Conservation (phyloP, 2,113 vertebrate genomes). For the Toxotes jaculatrix region DNA sequence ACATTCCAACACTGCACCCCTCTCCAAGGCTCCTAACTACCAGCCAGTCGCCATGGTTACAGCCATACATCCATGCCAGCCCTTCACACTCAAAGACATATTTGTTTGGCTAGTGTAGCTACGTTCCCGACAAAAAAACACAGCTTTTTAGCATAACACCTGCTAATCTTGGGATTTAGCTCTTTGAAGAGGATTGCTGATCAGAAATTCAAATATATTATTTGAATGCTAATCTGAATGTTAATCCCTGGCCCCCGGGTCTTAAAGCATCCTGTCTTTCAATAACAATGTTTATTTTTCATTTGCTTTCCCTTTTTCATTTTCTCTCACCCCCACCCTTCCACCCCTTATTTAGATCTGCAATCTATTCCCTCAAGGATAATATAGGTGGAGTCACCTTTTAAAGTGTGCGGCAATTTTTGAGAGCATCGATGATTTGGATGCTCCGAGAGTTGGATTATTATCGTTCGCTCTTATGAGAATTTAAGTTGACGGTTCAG, state of each 20-base stretch:
- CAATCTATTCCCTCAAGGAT: conserved; percentile 41
- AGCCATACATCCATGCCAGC: conserved; percentile 89
- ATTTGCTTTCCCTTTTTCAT: conserved; percentile 80
- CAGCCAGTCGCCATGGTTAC: conserved; percentile 90
- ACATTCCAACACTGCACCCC: conserved; percentile 83
- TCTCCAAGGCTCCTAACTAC: conserved; percentile 81
- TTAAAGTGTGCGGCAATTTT: conserved; percentile 53
- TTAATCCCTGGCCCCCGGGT: conserved; percentile 88
- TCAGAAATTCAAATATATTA: conserved; percentile 94
- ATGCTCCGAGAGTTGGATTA: conserved; percentile 19
- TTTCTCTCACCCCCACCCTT: conserved; percentile 60
- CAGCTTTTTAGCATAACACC: conserved; percentile 91
- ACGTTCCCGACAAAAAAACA: conserved; percentile 86
- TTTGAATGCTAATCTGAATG: conserved; percentile 90
- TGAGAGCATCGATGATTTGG: conserved; percentile 32
- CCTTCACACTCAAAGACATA: conserved; percentile 93
- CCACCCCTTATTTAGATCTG: conserved; percentile 36
- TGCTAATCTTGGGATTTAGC: conserved; percentile 89
- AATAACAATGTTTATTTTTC: conserved; percentile 87
- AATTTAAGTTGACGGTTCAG: conserved; percentile 21
- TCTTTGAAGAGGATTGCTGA: conserved; percentile 87
- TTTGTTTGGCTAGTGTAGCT: conserved; percentile 96
- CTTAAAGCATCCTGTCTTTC: conserved; percentile 86
- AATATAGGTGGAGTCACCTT: conserved; percentile 41
- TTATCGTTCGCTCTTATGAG: conserved; percentile 28